Base-by-base conservation (phyloP, 1,140 invertebrate genomes). In the Dendroctonus valens region DNA sequence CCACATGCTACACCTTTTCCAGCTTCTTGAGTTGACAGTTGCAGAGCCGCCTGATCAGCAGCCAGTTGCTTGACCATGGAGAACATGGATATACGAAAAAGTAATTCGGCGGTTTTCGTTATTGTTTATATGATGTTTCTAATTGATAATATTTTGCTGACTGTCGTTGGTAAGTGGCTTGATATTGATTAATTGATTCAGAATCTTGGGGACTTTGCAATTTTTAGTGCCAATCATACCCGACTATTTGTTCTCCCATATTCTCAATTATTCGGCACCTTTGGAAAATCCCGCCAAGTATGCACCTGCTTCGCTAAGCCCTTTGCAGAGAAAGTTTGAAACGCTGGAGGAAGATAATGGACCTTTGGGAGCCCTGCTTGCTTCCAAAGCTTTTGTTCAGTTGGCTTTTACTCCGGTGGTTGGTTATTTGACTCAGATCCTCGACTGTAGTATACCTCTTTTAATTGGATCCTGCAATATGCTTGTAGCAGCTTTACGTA, bases 371-470 rank as follows among this genome's bases (percentile, higher is more conserved):
- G 77, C 93, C 11, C 80, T 96, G 67, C 83, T 95, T 67, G 91
- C 92, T 44, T 91, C 91, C 38, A 94, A 95, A 81, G 91, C 93
- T 39, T 79, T 95, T 42, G 87, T 95, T 7, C 93, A 96, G 81
- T 83, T 96, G 66, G 77, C 92, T 62, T 84, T 89, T 70, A 96
- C 94, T 80, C 92, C 92, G 4, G 83, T 91, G 44, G 85, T 95
- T 48, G 92, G 91, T 38, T 85, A 85, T 62, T 74, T 91, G 14
- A 90, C 89, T 0, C 81, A 82, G 39, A 76, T 70, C 59, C 81
- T 80, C 52, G 94, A 94, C 12, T 95, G 93, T 76, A 86, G 87
- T 39, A 82, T 91, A 51, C 93, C 93, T 1, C 84, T 96, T 73
- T 86, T 96, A 63, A 78, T 91, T 37, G 93, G 94, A 41, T 91